Conservation (phyloP, 1,140 invertebrate genomes). For the Trachymyrmex cornetzi region DNA sequence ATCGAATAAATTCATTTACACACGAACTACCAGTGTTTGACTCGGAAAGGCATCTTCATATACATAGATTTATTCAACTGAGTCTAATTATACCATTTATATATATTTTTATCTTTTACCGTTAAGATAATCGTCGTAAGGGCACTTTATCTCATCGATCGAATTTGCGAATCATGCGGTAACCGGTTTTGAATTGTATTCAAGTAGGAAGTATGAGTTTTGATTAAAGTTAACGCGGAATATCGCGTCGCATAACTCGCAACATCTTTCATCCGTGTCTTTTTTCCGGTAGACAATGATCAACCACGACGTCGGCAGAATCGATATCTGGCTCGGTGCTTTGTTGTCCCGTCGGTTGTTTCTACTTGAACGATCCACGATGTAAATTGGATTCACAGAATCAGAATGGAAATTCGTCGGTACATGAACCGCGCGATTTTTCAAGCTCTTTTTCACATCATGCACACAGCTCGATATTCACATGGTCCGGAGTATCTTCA, state of each 20-base stretch:
- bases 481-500: neutral
- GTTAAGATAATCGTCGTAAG: constrained; percentile 1
- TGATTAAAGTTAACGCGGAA: constrained; percentile 47
- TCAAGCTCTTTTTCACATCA: constrained; percentile 40
- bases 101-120: constrained; percentile 4
- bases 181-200: constrained; percentile 26
- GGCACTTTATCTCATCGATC: neutral
- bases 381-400: constrained; percentile 70
- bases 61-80: too few relatives aligned
- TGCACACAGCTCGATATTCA: constrained; percentile 49
- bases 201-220: constrained; percentile 7
- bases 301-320: neutral
- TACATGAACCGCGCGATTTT: constrained; percentile 57
- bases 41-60: too few relatives aligned
- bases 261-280: constrained; percentile 12
- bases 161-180: constrained; percentile 37
- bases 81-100: too few relatives aligned
- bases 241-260: constrained; percentile 27
- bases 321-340: constrained; percentile 39
- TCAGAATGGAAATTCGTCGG: constrained; percentile 68
- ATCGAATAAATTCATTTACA: too few relatives aligned
- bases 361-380: constrained; percentile 45
- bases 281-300: constrained; percentile 33
- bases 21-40: too few relatives aligned
- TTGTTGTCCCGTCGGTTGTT: constrained; percentile 54